Evolutionary conservation across 2,113 vertebrate genomes (phyloP).

Genomic region (Sceloporus undulatus): DNA sequence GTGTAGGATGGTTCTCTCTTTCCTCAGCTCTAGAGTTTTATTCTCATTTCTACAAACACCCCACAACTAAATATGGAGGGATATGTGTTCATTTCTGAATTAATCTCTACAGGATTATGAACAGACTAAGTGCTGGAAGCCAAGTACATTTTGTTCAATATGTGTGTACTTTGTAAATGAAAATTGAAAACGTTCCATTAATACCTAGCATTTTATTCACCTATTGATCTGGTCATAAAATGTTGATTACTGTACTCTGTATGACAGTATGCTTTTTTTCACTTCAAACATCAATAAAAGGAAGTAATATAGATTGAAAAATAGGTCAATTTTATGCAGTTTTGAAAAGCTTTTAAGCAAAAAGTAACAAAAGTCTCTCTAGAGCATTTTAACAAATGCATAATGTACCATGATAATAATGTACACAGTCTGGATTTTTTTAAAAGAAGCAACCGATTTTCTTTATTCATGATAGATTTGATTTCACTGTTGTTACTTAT

Average conservation of each 20-base stretch:
- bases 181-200: slow-evolving; percentile 31
- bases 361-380: not conserved
- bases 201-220: not conserved
- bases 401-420: not conserved
- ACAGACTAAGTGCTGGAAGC: not conserved
- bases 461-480: too few species aligned
- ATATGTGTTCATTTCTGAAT: slow-evolving; percentile 22
- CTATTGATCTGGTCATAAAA: slow-evolving; percentile 24
- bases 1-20: not conserved
- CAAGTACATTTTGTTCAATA: not conserved
- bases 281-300: slow-evolving; percentile 5
- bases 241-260: slow-evolving; percentile 12
- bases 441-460: not conserved
- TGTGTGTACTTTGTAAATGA: slow-evolving; percentile 25
- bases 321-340: not conserved
- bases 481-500: too few species aligned
- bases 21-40: not conserved
- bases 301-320: not conserved
- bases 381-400: not conserved
- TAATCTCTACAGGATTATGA: slow-evolving; percentile 22
- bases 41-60: not conserved
- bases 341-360: slow-evolving; percentile 35
- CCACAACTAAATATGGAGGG: not conserved
- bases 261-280: not conserved
- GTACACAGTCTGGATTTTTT: not conserved